Base-by-base conservation (phyloP, 2,113 vertebrate genomes). In the Galeopterus variegatus region DNA sequence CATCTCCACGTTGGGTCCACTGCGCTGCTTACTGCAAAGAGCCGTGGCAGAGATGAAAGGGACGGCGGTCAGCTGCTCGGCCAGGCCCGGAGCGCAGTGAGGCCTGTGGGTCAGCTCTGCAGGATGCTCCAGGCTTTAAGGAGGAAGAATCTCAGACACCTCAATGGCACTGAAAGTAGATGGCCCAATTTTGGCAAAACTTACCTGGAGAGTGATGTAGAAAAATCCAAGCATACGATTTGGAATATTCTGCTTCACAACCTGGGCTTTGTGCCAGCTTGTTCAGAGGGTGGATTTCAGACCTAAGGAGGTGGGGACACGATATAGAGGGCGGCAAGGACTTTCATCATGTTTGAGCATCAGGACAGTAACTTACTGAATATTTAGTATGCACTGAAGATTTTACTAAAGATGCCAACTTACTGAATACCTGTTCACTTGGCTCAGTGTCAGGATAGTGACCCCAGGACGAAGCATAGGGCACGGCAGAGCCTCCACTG, bases 261-360 rank as follows among this genome's bases (percentile, higher is more conserved):
- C 0, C 21, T 3, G 6, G 19, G 15, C 1, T 0, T 8, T 3
- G 31, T 4, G 21, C 21, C 54, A 36, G 3, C 31, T 24, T 26
- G 64, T 81, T n/a, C 64, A 2, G 52, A 18, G 11, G 1, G 26
- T 17, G 48, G 77, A 33, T 6, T 11, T 58, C 50, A 48, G 76
- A 69, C 28, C 52, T 1, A 24, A n/a, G 7, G 50, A 17, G 15
- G 23, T 14, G 21, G 41, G 18, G 33, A 6, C 14, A 50, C 13
- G 14, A 5, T 9, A 14, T 26, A 26, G 58, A 45, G n/a, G 21
- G 2, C 0, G 15, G 19, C 31, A 33, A 12, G 26, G 21, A 6
- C 3, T 6, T 28, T 60, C 3, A 33, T 8, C 19, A 28, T 60
- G 19, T 3, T n/a, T 33, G 41, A 64, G 6, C 5, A 14, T 36